Conservation (phyloP, 1,140 invertebrate genomes). For the Drosophila sproati region DNA sequence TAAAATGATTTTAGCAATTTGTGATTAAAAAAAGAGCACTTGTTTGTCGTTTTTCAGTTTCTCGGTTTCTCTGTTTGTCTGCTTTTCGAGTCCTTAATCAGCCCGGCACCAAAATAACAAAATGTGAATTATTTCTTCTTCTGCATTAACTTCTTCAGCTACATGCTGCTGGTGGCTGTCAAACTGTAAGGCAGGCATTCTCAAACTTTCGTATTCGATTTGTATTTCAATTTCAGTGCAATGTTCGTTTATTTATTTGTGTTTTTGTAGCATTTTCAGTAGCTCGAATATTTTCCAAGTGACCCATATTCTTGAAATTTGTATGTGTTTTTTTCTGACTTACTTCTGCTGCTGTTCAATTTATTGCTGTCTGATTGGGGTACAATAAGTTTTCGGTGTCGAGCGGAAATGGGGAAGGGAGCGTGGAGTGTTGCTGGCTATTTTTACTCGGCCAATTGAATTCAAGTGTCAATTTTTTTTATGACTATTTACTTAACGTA, state of each 20-base stretch:
- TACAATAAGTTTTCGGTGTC: slow-evolving; percentile 7
- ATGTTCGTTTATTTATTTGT: neutral
- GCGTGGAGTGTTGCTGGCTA: neutral
- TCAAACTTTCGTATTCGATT: neutral
- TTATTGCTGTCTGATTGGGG: slow-evolving; percentile 7
- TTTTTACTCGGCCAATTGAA: slow-evolving; percentile 53
- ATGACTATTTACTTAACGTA: slow-evolving; percentile 24
- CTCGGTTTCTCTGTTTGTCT: neutral
- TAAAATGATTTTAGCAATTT: slow-evolving; percentile 80
- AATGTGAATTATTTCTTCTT: neutral
- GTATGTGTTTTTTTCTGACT: slow-evolving; percentile 18
- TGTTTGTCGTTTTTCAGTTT: slow-evolving; percentile 13
- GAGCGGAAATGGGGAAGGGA: neutral
- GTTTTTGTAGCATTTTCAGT: neutral
- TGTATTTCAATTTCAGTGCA: neutral
- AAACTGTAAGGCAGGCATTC: slow-evolving; percentile 4
- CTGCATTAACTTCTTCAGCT: neutral
- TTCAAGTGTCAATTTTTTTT: slow-evolving; percentile 56
- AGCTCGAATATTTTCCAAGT: neutral
- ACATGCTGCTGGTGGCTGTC: neutral
- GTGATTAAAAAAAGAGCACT: slow-evolving; percentile 38
- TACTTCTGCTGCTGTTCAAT: slow-evolving; percentile 17
- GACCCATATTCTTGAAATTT: slow-evolving; percentile 9
- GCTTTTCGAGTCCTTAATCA: neutral
- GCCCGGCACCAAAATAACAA: neutral